A percentile compares a stretch with the other conserved stretches of the same genome.
Conservation (phyloP, 2,113 vertebrate species). For the Rhabdornis inornatus region DNA sequence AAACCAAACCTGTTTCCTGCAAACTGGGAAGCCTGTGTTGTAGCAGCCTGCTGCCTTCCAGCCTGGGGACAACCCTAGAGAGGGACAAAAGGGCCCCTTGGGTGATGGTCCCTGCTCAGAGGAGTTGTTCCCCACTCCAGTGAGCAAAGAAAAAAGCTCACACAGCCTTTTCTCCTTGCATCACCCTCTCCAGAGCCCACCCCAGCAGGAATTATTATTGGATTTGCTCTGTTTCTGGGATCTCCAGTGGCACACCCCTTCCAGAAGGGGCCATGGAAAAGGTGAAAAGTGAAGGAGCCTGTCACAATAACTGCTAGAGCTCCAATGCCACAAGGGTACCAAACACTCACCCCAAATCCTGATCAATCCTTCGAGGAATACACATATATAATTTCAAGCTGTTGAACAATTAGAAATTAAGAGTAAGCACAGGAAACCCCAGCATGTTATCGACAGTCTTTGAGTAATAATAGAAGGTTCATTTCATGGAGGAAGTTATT, state of each 20-base stretch:
- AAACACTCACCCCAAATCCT: neutral
- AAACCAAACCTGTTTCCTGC: constrained; percentile 52
- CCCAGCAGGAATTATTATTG: neutral
- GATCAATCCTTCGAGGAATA: neutral
- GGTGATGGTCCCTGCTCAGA: neutral
- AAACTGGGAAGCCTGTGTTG: neutral
- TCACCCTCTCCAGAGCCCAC: neutral
- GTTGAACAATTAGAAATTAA: neutral
- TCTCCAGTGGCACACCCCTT: neutral
- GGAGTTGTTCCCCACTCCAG: fast-evolving
- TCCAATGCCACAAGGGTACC: neutral
- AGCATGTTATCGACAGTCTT: neutral
- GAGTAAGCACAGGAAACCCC: constrained; percentile 1
- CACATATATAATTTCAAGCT: neutral
- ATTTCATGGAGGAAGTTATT: constrained; percentile 49
- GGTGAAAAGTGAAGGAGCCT: neutral
- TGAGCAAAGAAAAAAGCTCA: neutral
- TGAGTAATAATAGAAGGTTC: constrained; percentile 15
- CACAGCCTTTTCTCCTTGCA: neutral
- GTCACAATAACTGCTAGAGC: neutral
- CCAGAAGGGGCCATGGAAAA: neutral
- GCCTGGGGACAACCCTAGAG: neutral
- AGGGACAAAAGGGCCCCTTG: neutral
- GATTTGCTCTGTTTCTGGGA: neutral
- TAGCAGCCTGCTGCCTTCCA: neutral